Conservation (phyloP, 2,888 invertebrate species). For the Heteromurus nitidus region DNA sequence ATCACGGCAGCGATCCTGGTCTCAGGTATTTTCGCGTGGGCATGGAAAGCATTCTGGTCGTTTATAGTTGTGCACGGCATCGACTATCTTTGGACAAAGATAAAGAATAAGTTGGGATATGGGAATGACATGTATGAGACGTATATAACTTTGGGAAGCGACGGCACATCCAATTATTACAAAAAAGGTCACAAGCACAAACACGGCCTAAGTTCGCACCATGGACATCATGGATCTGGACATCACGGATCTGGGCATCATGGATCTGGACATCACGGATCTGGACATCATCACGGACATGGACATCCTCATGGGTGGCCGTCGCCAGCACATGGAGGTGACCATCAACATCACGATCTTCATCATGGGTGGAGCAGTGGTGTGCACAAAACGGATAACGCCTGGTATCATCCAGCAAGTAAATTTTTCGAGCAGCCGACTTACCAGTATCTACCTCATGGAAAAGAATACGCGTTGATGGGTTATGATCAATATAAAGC, state of each 20-base stretch:
- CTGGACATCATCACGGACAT: neutral
- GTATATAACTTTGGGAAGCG: constrained; percentile 44
- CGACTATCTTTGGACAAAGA: constrained; percentile 36
- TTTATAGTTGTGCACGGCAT: constrained; percentile 41
- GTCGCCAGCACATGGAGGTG: constrained; percentile 2
- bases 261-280: constrained; percentile 10
- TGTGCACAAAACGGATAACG: neutral
- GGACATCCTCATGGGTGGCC: constrained; percentile 8
- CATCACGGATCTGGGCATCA: neutral
- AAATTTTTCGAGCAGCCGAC: constrained; percentile 54
- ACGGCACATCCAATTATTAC: neutral
- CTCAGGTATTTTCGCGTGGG: constrained; percentile 32
- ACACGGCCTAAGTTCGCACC: neutral
- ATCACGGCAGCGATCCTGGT: constrained; percentile 35
- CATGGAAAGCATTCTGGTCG: constrained; percentile 42
- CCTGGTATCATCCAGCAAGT: constrained; percentile 50
- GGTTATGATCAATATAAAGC: constrained; percentile 65
- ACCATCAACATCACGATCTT: neutral
- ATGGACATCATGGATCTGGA: neutral
- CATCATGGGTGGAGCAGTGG: neutral
- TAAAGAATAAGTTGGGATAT: constrained; percentile 49
- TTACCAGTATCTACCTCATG: constrained; percentile 47
- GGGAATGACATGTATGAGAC: constrained; percentile 48
- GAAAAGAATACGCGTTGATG: constrained; percentile 37
- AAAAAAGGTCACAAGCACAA: neutral